phyloP scores from a whole-genome alignment of 2,888 invertebrate species.

The Erannis defoliaria region DNA sequence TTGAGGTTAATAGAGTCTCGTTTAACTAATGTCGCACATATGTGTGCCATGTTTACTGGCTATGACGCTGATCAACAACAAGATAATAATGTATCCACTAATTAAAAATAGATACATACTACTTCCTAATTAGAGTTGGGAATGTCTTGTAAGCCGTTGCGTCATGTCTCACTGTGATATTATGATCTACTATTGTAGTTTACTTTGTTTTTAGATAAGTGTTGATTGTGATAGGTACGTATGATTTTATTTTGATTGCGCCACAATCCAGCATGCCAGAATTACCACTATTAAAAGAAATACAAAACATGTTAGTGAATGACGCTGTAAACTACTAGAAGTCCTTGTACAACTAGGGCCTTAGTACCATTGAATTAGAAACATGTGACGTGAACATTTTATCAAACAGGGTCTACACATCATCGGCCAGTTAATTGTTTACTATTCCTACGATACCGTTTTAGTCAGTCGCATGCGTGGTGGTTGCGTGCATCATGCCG shows the following conservation, averaged over 20 bases:
- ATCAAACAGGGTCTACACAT: conserved; percentile 73
- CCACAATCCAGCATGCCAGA: background rate
- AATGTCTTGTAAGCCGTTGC: conserved; percentile 56
- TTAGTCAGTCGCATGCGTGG: conserved; percentile 70
- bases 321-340: conserved; percentile 46
- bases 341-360: conserved; percentile 55
- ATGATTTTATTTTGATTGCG: conserved; percentile 1
- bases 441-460: conserved; percentile 79
- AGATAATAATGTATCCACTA: conserved; percentile 57
- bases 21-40: conserved; percentile 82
- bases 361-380: conserved; percentile 57
- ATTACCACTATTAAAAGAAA: conserved; percentile 21
- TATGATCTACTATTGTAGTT: conserved; percentile 29
- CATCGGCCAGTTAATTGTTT: conserved; percentile 77
- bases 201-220: background rate
- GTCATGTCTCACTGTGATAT: conserved; percentile 48
- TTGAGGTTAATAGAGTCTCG: conserved; percentile 83
- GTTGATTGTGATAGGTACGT: too few relatives aligned
- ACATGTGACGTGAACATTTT: conserved; percentile 69
- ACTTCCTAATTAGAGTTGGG: conserved; percentile 65
- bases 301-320: conserved; percentile 22
- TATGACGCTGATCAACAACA: conserved; percentile 74
- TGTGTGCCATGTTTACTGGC: conserved; percentile 81
- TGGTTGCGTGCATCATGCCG: conserved; percentile 61
- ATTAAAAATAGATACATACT: conserved; percentile 66